Conservation (phyloP, 2,113 vertebrate genomes). For the Ameiurus melas region DNA sequence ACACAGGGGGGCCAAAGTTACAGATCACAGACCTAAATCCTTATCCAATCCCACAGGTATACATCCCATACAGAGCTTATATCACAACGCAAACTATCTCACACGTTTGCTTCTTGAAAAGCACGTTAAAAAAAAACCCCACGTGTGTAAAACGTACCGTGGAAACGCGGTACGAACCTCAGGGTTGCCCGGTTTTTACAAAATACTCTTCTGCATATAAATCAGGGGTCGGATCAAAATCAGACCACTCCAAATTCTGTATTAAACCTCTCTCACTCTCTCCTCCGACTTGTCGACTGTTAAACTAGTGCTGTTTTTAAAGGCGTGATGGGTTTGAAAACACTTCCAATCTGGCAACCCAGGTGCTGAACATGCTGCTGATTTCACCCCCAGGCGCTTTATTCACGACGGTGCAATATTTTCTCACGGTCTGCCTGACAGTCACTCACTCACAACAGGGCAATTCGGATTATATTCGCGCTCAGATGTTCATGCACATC, state of each 20-base stretch:
- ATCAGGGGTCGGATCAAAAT: neutral
- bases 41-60: slow-evolving; percentile 14
- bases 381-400: slow-evolving; percentile 1
- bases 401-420: neutral
- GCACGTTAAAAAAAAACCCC: neutral
- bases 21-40: slow-evolving; percentile 45
- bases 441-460: neutral
- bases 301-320: neutral
- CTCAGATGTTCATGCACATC: neutral
- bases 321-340: neutral
- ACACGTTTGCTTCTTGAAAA: neutral
- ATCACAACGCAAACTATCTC: neutral
- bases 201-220: neutral
- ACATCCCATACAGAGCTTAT: neutral
- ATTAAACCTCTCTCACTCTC: neutral
- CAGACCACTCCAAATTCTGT: neutral
- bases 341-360: slow-evolving; percentile 16
- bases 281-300: neutral
- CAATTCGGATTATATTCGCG: neutral
- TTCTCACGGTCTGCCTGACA: slow-evolving; percentile 12
- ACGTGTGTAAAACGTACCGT: neutral
- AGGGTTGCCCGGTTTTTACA: neutral
- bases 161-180: neutral
- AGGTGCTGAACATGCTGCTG: neutral
- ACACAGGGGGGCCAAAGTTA: slow-evolving; percentile 26